Evolutionary conservation across 2,888 invertebrate species (phyloP), one percentile per base, ranked within the genome.

Genomic region (Spisula solida): DNA sequence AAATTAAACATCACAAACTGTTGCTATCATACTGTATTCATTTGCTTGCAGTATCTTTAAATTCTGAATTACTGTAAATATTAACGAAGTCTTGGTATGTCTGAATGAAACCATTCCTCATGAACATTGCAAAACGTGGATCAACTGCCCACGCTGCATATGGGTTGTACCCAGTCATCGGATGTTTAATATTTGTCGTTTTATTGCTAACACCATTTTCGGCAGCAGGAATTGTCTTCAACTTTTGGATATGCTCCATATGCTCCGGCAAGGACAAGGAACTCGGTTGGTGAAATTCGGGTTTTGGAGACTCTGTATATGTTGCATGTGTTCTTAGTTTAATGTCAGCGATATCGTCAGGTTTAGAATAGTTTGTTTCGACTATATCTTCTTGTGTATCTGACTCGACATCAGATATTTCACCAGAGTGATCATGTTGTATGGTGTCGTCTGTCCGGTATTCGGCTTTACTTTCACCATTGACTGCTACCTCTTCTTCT

Each of bases 61-160:
- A 16, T 55, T 84, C 78, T n/a, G 48, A 12, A n/a, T 84, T 48
- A 29, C 34, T 87, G 66, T 87, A 87, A 56, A 83, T 70, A 25
- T 47, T 82, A 51, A 87, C 80, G 66, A 87, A 87, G 51, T 87
- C 84, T 83, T 82, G 86, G 47, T 89, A 89, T 25, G 86, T 82
- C 47, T 86, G 81, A 41, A 89, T 56, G 16, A 89, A 82, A 10
- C 84, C 85, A n/a, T 75, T 83, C 55, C 87, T 87, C 84, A 89
- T 82, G 47, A 89, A 78, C 81, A 87, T 81, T 8, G 89, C 85
- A 51, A 89, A 78, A 16, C 89, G 60, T 29, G 89, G 89, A 80
- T 89, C 89, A 4, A 86, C 34, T 0, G 85, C 66, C 86, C 89
- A 89, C 16, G 84, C 83, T n/a, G 86, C 48, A 51, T 70, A 87